Percentiles rank a stretch among this genome's conserved stretches.
Evolutionary conservation across 2,797 vertebrate genomes (phyloP).

Genomic region (Oreonectes daqikongensis): DNA sequence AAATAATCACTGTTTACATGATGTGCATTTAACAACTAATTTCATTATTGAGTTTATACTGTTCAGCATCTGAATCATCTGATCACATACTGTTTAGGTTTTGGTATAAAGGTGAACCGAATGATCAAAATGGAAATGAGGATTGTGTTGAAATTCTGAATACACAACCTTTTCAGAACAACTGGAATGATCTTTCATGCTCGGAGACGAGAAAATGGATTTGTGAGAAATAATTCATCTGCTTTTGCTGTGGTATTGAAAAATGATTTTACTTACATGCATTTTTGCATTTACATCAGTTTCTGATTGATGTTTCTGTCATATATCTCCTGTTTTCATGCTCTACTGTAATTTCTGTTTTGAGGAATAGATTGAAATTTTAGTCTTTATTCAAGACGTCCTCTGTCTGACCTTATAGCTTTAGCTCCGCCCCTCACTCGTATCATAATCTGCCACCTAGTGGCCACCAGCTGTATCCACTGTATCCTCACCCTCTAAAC

Average conservation of each 20-base stretch:
- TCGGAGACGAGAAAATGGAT: not conserved
- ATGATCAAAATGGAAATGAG: rapidly evolving
- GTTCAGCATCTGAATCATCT: not conserved
- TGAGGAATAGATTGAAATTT: not conserved
- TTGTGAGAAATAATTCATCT: not conserved
- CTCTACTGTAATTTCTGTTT: not conserved
- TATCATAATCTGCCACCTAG: not conserved
- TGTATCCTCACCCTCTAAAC: too few species aligned
- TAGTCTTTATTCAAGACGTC: not conserved
- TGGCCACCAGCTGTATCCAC: not conserved
- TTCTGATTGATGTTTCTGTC: not conserved
- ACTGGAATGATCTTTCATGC: conserved; percentile 12
- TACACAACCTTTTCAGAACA: not conserved
- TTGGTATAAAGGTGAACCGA: not conserved
- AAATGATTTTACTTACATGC: not conserved
- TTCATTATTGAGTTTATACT: not conserved
- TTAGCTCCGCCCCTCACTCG: not conserved
- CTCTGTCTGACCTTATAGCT: not conserved
- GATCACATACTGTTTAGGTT: not conserved
- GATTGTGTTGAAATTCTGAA: conserved; percentile 7
- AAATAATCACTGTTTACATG: not conserved
- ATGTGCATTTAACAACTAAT: not conserved
- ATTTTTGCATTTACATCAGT: not conserved
- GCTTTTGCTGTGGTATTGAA: not conserved
- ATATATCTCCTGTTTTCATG: not conserved